Evolutionary conservation across 1,140 invertebrate species (phyloP), one percentile per base, ranked within the genome.

Genomic region (Bombyx mandarina): DNA sequence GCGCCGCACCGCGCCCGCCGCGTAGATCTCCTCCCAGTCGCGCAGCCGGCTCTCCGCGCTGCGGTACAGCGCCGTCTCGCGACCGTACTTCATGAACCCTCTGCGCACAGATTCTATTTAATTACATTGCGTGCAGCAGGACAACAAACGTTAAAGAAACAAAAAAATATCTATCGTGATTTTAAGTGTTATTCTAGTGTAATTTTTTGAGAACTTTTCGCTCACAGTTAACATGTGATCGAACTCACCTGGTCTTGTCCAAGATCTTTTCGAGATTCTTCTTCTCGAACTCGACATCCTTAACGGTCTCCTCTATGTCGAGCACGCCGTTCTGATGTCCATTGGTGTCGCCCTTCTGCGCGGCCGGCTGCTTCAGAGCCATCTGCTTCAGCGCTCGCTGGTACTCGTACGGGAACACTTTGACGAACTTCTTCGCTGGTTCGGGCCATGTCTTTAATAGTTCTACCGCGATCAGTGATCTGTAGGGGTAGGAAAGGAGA

Each of bases 341-440:
- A 45, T 77, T 81, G 45, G 66, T 67, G 26, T 71, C 65, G 53
- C 68, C 64, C 46, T 86, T 75, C 1, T 61, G 62, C 7, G 73
- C 67, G 46, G 74, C 62, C 35, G 76, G 76, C 46, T 88, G 67
- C 65, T 93, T 91, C 56, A 92, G 89, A 45, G 92, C 92, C 68
- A 94, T 71, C 74, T 95, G 93, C 66, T 93, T 92, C 5, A 99
- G 84, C 6, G 94, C 98, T 65, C 95, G 90, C 75, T 99, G 97
- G 86, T 99, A 99, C 74, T 99, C 98, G 71, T 96, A 95, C 0
- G 98, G 98, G 89, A 99, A 99, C 55, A 99, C 97, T 90, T 99
- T 99, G 47, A 98, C 90, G 82, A 99, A 98, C 75, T 94, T 91
- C 43, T 91, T 90, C 7, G 93, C 92, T 46, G 93, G 91, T 61